These are phyloP conservation scores for Delphinus delphis DNA, from an alignment of 2,113 vertebrate genomes.

Conservation along the genomic window DNA sequence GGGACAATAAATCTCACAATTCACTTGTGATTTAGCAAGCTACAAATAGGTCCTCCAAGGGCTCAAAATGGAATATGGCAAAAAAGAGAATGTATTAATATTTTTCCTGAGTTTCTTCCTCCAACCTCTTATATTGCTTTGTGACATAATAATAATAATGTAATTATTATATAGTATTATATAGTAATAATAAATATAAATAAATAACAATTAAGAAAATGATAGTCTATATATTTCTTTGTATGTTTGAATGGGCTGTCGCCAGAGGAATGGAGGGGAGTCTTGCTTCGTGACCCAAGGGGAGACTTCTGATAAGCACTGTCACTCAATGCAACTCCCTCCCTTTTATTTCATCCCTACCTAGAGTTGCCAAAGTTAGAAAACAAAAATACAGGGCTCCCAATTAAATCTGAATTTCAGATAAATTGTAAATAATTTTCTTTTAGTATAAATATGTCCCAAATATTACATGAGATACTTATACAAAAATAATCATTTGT, in stretches of 20 bases:
- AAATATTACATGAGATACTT: background rate
- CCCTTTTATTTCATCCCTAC: background rate
- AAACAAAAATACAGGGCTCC: background rate
- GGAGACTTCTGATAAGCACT: background rate
- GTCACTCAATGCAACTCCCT: background rate
- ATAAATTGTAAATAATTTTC: background rate
- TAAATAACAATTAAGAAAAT: background rate
- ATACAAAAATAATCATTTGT: background rate
- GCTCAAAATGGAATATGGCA: background rate
- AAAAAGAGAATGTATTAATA: background rate
- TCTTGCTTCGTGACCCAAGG: background rate
- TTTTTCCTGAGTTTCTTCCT: background rate
- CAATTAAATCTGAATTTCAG: constrained; percentile 9
- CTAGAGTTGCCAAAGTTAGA: background rate
- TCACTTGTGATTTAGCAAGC: background rate
- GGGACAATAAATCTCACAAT: background rate
- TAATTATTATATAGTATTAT: no score
- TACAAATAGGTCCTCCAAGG: background rate
- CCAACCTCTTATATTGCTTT: background rate
- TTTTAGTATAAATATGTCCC: background rate
- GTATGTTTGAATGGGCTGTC: background rate
- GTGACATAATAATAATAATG: background rate
- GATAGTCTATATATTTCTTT: background rate
- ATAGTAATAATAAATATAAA: background rate
- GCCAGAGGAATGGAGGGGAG: background rate